Evolutionary conservation across 2,113 vertebrate genomes (phyloP).

Genomic region (Echinops telfairi): DNA sequence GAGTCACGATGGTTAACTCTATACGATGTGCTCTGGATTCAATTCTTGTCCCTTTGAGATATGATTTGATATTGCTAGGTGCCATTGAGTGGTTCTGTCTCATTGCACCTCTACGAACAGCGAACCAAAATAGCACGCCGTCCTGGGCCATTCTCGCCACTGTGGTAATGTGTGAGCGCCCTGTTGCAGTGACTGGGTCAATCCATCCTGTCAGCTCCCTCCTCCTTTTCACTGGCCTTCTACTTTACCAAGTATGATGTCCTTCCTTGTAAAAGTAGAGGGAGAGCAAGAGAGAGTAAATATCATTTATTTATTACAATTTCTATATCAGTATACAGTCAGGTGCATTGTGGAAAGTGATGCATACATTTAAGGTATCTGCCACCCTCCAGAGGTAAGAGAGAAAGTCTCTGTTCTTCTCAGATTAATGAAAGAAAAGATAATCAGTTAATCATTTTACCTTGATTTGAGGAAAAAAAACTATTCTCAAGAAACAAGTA

Average conservation of each 20-base stretch:
- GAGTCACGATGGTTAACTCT: not conserved
- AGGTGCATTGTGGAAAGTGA: not conserved
- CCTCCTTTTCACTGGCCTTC: no score
- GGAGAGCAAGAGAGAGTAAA: not conserved
- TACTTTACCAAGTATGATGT: no score
- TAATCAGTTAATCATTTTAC: not conserved
- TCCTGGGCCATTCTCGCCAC: no score
- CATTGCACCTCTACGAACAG: no score
- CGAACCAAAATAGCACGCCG: no score
- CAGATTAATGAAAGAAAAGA: not conserved
- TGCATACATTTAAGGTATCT: not conserved
- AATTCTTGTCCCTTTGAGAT: not conserved
- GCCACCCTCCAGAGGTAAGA: not conserved
- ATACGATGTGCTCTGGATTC: not conserved
- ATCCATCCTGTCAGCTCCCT: no score
- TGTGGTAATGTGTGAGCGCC: no score
- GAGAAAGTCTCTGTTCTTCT: not conserved
- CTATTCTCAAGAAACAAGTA: not conserved
- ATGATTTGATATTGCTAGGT: no score
- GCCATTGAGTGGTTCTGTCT: no score
- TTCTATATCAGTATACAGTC: not conserved
- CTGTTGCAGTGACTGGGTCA: no score
- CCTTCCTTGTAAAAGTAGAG: no score
- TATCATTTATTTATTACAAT: slow-evolving; percentile 18
- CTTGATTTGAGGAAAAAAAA: not conserved